Conservation (phyloP, 2,113 vertebrate genomes). For the Drymodes brunneopygia region DNA sequence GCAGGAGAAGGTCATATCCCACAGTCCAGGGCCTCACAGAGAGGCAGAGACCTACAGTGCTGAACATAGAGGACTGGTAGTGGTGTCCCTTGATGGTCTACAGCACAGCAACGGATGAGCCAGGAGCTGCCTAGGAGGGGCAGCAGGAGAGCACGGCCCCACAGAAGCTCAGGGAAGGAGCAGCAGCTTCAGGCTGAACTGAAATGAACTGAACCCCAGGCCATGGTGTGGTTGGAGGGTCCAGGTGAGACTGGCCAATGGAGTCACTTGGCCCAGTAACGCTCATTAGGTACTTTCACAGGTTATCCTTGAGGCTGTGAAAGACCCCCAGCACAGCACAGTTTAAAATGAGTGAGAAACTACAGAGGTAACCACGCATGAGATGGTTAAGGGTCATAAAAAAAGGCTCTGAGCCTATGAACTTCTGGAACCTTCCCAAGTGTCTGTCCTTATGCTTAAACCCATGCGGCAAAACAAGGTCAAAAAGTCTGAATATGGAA, state of each 20-base stretch:
- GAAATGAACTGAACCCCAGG: neutral
- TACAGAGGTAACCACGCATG: neutral
- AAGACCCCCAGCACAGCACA: neutral
- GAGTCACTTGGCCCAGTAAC: neutral
- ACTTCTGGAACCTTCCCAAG: neutral
- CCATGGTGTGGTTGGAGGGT: neutral
- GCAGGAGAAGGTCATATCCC: neutral
- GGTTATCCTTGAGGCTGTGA: neutral
- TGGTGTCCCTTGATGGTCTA: fast-evolving
- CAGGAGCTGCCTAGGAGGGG: neutral
- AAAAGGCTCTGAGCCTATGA: neutral
- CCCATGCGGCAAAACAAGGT: neutral
- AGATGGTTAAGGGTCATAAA: neutral
- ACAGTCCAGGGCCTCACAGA: fast-evolving
- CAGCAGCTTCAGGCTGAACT: neutral
- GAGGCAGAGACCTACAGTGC: neutral
- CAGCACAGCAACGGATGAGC: neutral
- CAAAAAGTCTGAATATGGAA: neutral
- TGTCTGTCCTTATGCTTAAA: neutral
- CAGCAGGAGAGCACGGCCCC: neutral
- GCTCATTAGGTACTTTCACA: neutral
- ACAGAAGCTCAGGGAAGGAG: neutral
- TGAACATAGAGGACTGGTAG: neutral
- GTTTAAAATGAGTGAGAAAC: neutral
- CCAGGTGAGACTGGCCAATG: neutral